Base-by-base conservation (phyloP, 2,113 vertebrate species). In the Cichladusa arquata region DNA sequence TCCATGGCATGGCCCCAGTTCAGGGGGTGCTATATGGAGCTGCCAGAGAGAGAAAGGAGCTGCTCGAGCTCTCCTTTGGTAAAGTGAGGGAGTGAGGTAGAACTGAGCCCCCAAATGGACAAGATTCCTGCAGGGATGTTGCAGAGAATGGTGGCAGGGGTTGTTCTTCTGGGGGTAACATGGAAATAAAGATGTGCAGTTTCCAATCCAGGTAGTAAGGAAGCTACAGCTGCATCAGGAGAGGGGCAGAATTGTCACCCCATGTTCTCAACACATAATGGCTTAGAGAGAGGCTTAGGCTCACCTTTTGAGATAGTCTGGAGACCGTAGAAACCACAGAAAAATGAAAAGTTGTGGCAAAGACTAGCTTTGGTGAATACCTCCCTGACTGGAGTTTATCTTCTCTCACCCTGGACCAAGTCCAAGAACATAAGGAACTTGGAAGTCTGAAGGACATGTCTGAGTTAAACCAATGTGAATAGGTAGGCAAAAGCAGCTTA, bases 391-490 rank as follows among this genome's bases (percentile, higher is more conserved):
- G 16, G 65, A 78, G 72, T 84, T 54, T 31, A n/a, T 74, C 79
- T 78, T 72, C 33, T 56, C 38, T 88, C 47, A 76, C 38, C 26
- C 62, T 95, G 94, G 92, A 72, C 47, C 24, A 62, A 73, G 64
- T 82, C 93, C 95, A 90, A 44, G 64, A 73, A 54, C 66, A 66
- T 50, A 69, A 84, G n/a, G 66, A 90, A 34, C 58, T n/a, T 86
- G 47, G 50, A 88, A 87, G 48, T 88, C 67, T 90, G 64, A 95
- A 94, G 87, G 92, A 70, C 51, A 3, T 64, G 64, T 88, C 44
- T 54, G 67, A 86, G 76, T 71, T 87, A 74, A 53, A 31, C 33
- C 8, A 4, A 4, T 56, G 31, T 44, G 65, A 85, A 44, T 36
- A 47, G 56, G 22, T 45, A 60, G 28, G 38, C 20, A 84, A 36